These are phyloP conservation scores for Halesus radiatus DNA, from an alignment of 1,140 invertebrate species.

Conservation along the genomic window DNA sequence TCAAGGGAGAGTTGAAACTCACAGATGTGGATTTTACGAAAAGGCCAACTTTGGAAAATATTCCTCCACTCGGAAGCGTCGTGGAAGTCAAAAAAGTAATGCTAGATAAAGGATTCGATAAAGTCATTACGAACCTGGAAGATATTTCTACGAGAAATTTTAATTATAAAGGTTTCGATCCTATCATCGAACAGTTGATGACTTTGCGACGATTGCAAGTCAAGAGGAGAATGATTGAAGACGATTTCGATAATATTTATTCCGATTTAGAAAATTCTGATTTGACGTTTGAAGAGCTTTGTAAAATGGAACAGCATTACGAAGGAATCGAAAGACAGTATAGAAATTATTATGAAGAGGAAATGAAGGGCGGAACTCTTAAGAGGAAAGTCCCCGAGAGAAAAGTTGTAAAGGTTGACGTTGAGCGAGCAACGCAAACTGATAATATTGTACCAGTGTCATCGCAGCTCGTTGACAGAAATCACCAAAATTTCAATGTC, in stretches of 20 bases:
- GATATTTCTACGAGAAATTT: conserved; percentile 67
- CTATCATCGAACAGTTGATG: conserved; percentile 65
- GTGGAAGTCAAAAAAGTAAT: conserved; percentile 47
- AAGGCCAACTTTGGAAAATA: neutral
- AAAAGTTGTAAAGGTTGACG: conserved; percentile 15
- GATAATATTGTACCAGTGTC: neutral
- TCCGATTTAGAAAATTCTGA: conserved; percentile 56
- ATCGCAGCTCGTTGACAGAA: too few relatives aligned
- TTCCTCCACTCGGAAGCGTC: conserved; percentile 39
- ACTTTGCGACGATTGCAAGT: conserved; percentile 37
- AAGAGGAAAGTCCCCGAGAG: conserved; percentile 16
- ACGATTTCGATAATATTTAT: conserved; percentile 54
- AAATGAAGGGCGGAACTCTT: conserved; percentile 33
- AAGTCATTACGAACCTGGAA: conserved; percentile 46
- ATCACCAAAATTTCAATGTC: neutral
- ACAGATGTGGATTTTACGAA: conserved; percentile 54
- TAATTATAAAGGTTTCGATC: conserved; percentile 69
- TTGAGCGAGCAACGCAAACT: conserved; percentile 41
- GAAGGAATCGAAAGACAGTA: conserved; percentile 54
- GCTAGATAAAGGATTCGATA: conserved; percentile 37
- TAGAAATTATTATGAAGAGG: conserved; percentile 53
- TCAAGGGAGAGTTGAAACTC: conserved; percentile 65
- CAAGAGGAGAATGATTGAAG: conserved; percentile 37
- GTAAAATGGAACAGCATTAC: conserved; percentile 56
- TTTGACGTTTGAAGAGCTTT: conserved; percentile 53